Evolutionary conservation across 2,797 vertebrate species (phyloP).

Genomic region (Malurus splendens): DNA sequence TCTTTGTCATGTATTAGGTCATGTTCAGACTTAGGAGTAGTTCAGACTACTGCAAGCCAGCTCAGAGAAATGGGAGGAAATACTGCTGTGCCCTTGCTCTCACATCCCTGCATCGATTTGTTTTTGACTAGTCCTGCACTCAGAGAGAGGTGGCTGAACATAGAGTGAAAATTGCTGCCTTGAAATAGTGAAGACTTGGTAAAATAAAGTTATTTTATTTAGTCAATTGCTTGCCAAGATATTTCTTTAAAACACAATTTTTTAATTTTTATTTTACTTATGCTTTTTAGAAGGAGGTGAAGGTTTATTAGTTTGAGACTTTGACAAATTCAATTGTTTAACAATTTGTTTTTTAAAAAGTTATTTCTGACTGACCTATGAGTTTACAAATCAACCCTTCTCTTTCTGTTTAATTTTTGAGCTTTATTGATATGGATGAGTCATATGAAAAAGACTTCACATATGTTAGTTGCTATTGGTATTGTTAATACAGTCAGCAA

Average conservation of each 20-base stretch:
- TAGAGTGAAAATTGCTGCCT: neutral
- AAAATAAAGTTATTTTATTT: neutral
- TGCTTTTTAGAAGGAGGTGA: neutral
- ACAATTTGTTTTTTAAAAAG: neutral
- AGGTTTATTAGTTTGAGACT: neutral
- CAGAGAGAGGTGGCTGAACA: neutral
- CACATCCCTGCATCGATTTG: neutral
- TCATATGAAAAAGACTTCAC: neutral
- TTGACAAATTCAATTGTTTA: neutral
- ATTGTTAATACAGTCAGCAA: neutral
- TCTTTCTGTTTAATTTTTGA: neutral
- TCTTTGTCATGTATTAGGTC: neutral
- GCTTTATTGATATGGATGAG: constrained; percentile 17
- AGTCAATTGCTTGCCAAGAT: neutral
- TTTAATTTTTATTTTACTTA: constrained; percentile 15
- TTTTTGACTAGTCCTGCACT: neutral
- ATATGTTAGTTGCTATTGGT: neutral
- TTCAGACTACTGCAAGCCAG: neutral
- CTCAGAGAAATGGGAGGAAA: neutral
- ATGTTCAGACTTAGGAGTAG: neutral
- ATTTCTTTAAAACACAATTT: neutral
- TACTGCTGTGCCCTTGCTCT: neutral
- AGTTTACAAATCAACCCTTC: constrained; percentile 2
- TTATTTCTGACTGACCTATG: neutral
- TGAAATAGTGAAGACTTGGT: neutral